phyloP scores from a whole-genome alignment of 2,113 vertebrate species.

The Alosa alosa region DNA sequence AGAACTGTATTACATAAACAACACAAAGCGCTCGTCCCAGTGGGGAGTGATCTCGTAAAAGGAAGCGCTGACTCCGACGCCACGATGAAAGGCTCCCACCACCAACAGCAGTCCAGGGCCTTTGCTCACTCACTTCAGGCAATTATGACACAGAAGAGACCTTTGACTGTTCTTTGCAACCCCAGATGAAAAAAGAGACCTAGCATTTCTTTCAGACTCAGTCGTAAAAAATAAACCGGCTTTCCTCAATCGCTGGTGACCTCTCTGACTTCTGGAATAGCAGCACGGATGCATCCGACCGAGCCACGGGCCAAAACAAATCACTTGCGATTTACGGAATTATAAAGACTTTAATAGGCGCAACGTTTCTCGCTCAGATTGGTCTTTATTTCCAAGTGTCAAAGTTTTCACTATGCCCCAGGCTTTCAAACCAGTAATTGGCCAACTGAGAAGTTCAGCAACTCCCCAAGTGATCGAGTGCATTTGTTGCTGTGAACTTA shows the following conservation, averaged over 20 bases:
- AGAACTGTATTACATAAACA: constrained; percentile 73
- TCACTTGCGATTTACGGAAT: constrained; percentile 80
- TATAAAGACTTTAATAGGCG: constrained; percentile 82
- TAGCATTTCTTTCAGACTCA: constrained; percentile 59
- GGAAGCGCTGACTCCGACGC: constrained; percentile 67
- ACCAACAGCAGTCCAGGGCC: constrained; percentile 70
- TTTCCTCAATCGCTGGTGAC: constrained; percentile 69
- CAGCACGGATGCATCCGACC: constrained; percentile 72
- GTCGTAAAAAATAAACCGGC: constrained; percentile 74
- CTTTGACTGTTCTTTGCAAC: constrained; percentile 64
- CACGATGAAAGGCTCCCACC: constrained; percentile 69
- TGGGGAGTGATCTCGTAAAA: constrained; percentile 67
- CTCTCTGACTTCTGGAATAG: constrained; percentile 69
- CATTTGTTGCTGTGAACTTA: constrained; percentile 79
- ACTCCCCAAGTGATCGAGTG: constrained; percentile 72
- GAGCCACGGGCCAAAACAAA: constrained; percentile 78
- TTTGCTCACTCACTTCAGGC: constrained; percentile 76
- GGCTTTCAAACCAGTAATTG: constrained; percentile 80
- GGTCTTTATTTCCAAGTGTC: constrained; percentile 81
- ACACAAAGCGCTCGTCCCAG: constrained; percentile 62
- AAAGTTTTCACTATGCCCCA: constrained; percentile 74
- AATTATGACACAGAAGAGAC: constrained; percentile 75
- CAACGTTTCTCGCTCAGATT: constrained; percentile 75
- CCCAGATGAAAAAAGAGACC: constrained; percentile 45
- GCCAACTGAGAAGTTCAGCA: constrained; percentile 74